Evolutionary conservation across 2,888 invertebrate species (phyloP), one percentile per base, ranked within the genome.

Genomic region (Piscicola geometra): DNA sequence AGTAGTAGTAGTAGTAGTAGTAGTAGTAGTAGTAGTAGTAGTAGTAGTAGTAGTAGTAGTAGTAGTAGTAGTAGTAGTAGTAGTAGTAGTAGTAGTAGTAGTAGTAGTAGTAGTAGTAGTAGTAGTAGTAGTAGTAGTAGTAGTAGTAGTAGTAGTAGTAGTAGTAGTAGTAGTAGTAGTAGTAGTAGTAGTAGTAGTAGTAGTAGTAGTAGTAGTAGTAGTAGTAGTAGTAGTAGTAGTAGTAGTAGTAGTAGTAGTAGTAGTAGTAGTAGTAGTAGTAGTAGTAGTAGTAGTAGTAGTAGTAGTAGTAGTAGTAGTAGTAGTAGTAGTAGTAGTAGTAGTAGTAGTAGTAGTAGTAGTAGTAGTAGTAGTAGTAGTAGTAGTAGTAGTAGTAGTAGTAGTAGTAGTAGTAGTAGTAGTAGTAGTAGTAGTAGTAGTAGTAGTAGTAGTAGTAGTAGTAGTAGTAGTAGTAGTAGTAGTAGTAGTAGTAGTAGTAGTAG

Each of bases 391-490:
- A 71, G 50, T 41, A 71, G 50, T 71, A 71, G 50, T 71, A 71
- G 50, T 50, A 50, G 71, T 71, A 50, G 71, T 47, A 71, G 71
- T 71, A 71, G 71, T 47, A 71, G 71, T 71, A 71, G 71, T 3
- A 41, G 35, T n/a, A 71, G 47, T 71, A 71, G 50, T 50, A 71
- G 71, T 71, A 71, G 71, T 50, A 71, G 71, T 71, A 71, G 71
- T 50, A 71, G 71, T 71, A 71, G 50, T 32, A 71, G 71, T 71
- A 71, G 71, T 47, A 71, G 41, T 71, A 71, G 71, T 71, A 71
- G 71, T 71, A 71, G 71, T 71, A 71, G 52, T 71, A 71, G 52
- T 71, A 71, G 52, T 71, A 71, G 52, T 36, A 56, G 50, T 25
- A 71, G 52, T 71, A 71, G 52, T 71, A 71, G 32, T 71, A 71